Base-by-base conservation (phyloP, 2,888 invertebrate species). In the Xestia c-nigrum region DNA sequence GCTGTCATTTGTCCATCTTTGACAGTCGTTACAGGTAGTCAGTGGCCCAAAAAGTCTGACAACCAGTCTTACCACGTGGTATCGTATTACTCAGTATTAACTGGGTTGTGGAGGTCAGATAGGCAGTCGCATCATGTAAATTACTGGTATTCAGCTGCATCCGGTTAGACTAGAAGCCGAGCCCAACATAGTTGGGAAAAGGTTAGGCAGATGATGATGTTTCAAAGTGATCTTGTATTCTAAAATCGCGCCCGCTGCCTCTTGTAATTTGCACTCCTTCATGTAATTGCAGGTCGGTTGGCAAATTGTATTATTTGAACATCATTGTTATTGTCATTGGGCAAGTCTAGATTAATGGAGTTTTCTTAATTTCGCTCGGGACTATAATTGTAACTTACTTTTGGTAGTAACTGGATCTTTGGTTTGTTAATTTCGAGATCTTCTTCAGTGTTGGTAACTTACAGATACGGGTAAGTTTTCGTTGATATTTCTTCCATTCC, bases 251-350 rank as follows among this genome's bases (percentile, higher is more conserved):
- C 9, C n/a, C 81, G 85, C 85, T 67, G n/a, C 6, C 57, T 57
- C 79, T 43, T 0, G 3, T 75, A n/a, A 0, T 14, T 84, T 67
- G 61, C 7, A 72, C 83, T 83, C 64, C 76, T 67, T 21, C 40
- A 43, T 76, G 81, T 90, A 89, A 92, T 90, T 88, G 86, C 73
- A 80, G 80, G 85, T 83, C 80, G 87, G 87, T 89, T 87, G 85
- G 87, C 78, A 90, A 91, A 91, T 90, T 89, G 89, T 90, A 89
- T 90, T 91, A 92, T 92, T 92, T 92, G 90, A 91, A 91, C 90
- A 86, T 89, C 88, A 89, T 91, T 90, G 90, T 88, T 85, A 85
- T 86, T 86, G 85, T 86, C 84, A 88, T 91, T 92, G 90, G 78
- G 91, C 80, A 92, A 92, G 81, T 70, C 70, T 76, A 84, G 88